phyloP scores from a whole-genome alignment of 1,140 invertebrate genomes.

The Camponotus pennsylvanicus region DNA sequence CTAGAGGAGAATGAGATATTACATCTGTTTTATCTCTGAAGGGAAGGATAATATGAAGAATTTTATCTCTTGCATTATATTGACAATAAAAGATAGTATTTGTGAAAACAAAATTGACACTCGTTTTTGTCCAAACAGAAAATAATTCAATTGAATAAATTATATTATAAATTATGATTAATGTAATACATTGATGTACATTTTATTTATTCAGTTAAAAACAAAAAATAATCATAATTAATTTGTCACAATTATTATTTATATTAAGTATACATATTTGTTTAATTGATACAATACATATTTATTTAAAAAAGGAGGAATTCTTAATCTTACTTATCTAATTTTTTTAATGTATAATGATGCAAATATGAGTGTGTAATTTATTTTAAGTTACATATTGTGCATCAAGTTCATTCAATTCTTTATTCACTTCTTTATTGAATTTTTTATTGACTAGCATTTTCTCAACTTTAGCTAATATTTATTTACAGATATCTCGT shows the following conservation, averaged over 20 bases:
- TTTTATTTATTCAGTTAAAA: not conserved
- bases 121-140: not conserved
- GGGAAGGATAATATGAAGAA: not conserved
- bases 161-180: not conserved
- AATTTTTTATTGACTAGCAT: conserved; percentile 36
- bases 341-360: not conserved
- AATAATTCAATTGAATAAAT: conserved; percentile 14
- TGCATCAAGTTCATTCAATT: not conserved
- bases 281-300: not conserved
- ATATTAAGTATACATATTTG: not conserved
- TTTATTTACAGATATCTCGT: conserved; percentile 11
- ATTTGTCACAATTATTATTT: not conserved
- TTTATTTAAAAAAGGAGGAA: not conserved
- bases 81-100: not conserved
- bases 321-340: not conserved
- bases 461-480: conserved; percentile 41
- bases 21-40: not conserved
- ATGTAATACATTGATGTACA: not conserved
- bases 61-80: not conserved
- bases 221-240: not conserved
- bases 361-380: not conserved
- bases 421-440: too few species aligned
- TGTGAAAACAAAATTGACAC: not conserved
- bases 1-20: not conserved
- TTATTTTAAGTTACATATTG: not conserved